Percentiles rank a stretch among this genome's conserved stretches.
These are phyloP conservation scores for Melipona bicolor DNA, from an alignment of 2,888 invertebrate genomes.

Conservation along the genomic window DNA sequence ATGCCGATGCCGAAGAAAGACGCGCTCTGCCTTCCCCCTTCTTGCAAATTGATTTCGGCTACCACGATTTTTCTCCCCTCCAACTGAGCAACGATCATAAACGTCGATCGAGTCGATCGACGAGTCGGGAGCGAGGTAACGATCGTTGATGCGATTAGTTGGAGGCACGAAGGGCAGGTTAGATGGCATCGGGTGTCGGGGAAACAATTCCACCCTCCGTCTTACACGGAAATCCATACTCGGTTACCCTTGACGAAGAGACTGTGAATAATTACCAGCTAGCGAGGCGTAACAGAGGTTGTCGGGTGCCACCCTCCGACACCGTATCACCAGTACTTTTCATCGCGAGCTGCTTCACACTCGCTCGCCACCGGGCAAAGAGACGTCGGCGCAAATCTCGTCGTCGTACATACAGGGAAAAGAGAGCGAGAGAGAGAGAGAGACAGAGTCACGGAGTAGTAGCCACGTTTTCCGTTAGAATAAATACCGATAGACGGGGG, in stretches of 20 bases:
- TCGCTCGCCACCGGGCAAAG: not conserved
- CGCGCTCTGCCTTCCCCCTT: not conserved
- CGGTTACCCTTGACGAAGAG: slow-evolving; percentile 50
- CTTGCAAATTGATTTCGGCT: slow-evolving; percentile 26
- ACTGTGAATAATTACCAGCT: slow-evolving; percentile 63
- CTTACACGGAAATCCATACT: slow-evolving; percentile 38
- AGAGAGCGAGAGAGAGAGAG: not conserved
- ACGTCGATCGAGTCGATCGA: not conserved
- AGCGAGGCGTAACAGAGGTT: slow-evolving; percentile 25
- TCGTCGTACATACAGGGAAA: not conserved
- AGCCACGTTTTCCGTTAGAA: slow-evolving; percentile 20
- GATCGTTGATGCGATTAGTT: not conserved
- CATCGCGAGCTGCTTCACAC: slow-evolving; percentile 26
- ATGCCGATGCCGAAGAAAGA: slow-evolving; percentile 14
- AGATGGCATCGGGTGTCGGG: slow-evolving; percentile 42
- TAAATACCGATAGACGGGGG: slow-evolving; percentile 32
- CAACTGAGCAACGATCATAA: not conserved
- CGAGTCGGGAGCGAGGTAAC: not conserved
- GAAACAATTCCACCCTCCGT: slow-evolving; percentile 37
- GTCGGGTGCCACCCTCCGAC: slow-evolving; percentile 31
- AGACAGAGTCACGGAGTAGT: not conserved
- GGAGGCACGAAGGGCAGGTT: slow-evolving; percentile 16
- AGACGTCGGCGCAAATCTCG: not conserved
- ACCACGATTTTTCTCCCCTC: not conserved
- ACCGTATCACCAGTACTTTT: slow-evolving; percentile 44